Evolutionary conservation across 2,888 invertebrate species (phyloP).

Genomic region (Ceriagrion tenellum): DNA sequence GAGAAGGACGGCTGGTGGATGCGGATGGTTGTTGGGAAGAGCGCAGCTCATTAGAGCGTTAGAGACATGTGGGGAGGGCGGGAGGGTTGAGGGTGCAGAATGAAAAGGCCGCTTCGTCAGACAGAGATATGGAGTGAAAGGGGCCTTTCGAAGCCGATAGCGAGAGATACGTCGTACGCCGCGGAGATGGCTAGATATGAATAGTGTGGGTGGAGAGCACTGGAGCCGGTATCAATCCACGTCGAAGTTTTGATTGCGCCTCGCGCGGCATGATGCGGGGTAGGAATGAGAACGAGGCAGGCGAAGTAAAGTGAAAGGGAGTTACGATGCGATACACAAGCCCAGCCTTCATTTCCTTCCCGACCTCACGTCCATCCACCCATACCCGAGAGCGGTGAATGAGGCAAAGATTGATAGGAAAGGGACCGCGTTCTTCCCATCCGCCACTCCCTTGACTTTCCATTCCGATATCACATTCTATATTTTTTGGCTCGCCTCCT

Average conservation of each 20-base stretch:
- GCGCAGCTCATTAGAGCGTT: not conserved
- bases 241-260: slow-evolving; percentile 18
- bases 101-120: not conserved
- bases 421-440: not conserved
- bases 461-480: not conserved
- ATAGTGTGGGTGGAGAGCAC: not conserved
- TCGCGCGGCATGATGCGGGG: not conserved
- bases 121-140: not conserved
- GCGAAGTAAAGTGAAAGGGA: not conserved
- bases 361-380: not conserved
- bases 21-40: not conserved
- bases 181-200: not conserved
- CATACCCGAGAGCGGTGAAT: not conserved
- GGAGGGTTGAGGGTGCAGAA: not conserved
- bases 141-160: not conserved
- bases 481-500: not conserved
- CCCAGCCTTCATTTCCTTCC: not conserved
- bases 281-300: not conserved
- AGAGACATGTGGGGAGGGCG: not conserved
- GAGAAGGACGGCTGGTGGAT: not conserved
- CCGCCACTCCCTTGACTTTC: not conserved
- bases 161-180: not conserved
- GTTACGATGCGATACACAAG: slow-evolving; percentile 6
- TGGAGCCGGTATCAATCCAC: not conserved
- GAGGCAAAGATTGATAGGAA: slow-evolving; percentile 1